phyloP scores from a whole-genome alignment of 2,888 invertebrate genomes.

The Sabatieria punctata region DNA sequence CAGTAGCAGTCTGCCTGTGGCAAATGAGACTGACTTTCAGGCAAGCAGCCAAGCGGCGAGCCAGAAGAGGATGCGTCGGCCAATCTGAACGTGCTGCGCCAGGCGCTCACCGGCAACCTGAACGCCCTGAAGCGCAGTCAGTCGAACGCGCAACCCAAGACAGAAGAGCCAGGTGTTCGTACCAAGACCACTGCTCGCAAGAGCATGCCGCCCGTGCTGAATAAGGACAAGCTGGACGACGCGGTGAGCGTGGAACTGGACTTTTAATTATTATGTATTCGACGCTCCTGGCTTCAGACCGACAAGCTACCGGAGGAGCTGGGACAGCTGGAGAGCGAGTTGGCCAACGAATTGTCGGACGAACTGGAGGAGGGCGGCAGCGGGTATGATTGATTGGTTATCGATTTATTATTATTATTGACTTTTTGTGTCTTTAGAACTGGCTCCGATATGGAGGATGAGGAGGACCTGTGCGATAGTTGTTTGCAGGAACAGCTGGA shows the following conservation, averaged over 20 bases:
- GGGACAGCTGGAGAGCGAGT: background rate
- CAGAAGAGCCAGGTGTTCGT: too few relatives aligned
- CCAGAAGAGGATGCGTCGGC: conserved; percentile 5
- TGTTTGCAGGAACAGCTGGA: conserved; percentile 11
- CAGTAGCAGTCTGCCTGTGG: too few relatives aligned
- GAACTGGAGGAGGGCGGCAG: background rate
- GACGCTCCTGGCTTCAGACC: too few relatives aligned
- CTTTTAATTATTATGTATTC: too few relatives aligned
- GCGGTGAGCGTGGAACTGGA: conserved; percentile 10
- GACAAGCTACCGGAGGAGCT: background rate
- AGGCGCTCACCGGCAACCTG: conserved; percentile 9
- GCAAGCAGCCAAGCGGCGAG: background rate
- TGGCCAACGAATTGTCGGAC: background rate
- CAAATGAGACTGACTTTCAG: too few relatives aligned
- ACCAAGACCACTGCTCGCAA: too few relatives aligned
- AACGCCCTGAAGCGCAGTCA: background rate
- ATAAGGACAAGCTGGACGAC: conserved; percentile 10
- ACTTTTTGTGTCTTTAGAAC: background rate
- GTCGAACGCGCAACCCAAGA: background rate
- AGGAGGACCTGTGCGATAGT: conserved; percentile 7
- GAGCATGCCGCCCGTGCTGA: background rate
- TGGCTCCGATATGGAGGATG: background rate
- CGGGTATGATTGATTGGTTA: too few relatives aligned
- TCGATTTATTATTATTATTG: too few relatives aligned
- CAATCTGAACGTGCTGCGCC: conserved; percentile 11